Conservation (phyloP, 2,888 invertebrate genomes). For the Perizoma affinitatum region DNA sequence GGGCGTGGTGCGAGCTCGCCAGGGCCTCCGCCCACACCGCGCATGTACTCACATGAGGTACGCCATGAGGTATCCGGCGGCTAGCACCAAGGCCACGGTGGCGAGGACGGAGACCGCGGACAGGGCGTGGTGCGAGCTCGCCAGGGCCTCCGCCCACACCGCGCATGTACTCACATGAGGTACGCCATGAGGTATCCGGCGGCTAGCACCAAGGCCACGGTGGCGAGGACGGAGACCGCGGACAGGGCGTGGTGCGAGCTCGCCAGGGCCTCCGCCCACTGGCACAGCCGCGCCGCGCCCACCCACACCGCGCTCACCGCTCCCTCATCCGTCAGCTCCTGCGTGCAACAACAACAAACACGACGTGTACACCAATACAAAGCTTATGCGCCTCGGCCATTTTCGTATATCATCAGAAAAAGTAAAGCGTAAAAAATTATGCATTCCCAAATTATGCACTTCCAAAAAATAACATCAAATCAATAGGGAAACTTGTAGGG, state of each 20-base stretch:
- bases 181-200: constrained; percentile 93
- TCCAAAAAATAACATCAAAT: too few relatives aligned
- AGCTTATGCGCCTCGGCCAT: too few relatives aligned
- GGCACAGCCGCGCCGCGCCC: constrained; percentile 69
- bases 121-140: constrained; percentile 90
- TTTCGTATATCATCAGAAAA: too few relatives aligned
- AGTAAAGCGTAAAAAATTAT: too few relatives aligned
- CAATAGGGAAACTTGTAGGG: too few relatives aligned
- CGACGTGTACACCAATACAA: neutral
- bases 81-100: constrained; percentile 89
- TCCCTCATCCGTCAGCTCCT: constrained; percentile 92
- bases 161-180: constrained; percentile 68
- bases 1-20: constrained; percentile 89
- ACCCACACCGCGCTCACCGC: constrained; percentile 89
- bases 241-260: constrained; percentile 91
- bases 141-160: constrained; percentile 57
- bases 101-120: constrained; percentile 91
- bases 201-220: constrained; percentile 88
- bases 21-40: constrained; percentile 53
- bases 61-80: constrained; percentile 92
- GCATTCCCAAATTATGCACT: too few relatives aligned
- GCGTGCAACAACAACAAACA: constrained; percentile 11
- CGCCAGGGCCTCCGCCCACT: constrained; percentile 88
- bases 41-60: constrained; percentile 77
- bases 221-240: constrained; percentile 90